These are phyloP conservation scores for Rallus limicola DNA, from an alignment of 2,113 vertebrate species.

Conservation along the genomic window DNA sequence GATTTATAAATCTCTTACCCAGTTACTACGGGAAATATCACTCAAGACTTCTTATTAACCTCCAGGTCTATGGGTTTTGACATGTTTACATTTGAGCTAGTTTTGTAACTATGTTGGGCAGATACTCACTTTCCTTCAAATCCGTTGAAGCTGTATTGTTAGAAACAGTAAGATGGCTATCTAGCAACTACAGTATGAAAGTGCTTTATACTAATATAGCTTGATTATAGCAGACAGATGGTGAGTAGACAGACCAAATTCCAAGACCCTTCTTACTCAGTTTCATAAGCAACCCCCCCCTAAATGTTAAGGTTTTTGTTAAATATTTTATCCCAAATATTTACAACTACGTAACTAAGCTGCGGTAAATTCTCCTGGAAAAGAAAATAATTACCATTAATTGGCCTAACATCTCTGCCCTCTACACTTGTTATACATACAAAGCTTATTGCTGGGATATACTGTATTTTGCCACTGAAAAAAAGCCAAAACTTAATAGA, in stretches of 20 bases:
- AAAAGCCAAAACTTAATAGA: neutral
- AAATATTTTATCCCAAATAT: neutral
- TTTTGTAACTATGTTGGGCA: neutral
- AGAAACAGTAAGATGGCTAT: neutral
- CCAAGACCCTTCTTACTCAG: neutral
- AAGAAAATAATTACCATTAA: neutral
- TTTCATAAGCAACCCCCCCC: neutral
- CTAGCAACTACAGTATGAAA: neutral
- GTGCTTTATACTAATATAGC: neutral
- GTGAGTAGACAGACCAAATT: neutral
- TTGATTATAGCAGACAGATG: neutral
- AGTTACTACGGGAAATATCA: neutral
- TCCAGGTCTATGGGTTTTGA: neutral
- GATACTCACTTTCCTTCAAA: neutral
- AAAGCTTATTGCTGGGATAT: neutral
- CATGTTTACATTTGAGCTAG: fast-evolving
- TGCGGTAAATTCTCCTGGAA: neutral
- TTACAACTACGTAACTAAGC: neutral
- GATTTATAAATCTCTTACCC: neutral
- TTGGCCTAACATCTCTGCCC: neutral
- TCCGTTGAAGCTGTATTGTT: neutral
- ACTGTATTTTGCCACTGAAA: neutral
- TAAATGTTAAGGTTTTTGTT: neutral
- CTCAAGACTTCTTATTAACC: neutral
- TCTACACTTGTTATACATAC: neutral